Conservation (phyloP, 2,888 invertebrate genomes). For the Tromatobia lineatoria region DNA sequence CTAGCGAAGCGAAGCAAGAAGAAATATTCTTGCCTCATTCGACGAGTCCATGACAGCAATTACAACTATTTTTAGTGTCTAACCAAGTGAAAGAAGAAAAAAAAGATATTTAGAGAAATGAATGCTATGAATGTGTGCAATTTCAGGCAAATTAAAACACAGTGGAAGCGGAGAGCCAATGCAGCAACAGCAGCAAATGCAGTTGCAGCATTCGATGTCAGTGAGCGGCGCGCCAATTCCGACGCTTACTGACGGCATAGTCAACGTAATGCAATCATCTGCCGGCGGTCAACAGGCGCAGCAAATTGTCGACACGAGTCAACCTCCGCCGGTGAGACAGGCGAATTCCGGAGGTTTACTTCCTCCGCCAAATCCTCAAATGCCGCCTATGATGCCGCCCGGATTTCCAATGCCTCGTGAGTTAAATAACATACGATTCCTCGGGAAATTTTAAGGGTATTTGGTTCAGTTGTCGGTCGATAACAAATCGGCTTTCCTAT, state of each 20-base stretch:
- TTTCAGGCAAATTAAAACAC: slow-evolving; percentile 82
- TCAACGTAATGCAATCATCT: slow-evolving; percentile 78
- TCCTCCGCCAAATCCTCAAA: slow-evolving; percentile 83
- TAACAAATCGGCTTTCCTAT: no score
- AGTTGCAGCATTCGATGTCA: slow-evolving; percentile 72
- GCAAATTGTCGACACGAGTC: slow-evolving; percentile 88
- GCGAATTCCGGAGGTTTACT: slow-evolving; percentile 85
- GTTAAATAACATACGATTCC: slow-evolving; percentile 55
- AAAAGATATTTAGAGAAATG: no score
- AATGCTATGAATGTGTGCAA: no score
- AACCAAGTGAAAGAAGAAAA: no score
- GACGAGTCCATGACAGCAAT: slow-evolving; percentile 60
- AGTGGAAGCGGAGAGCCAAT: slow-evolving; percentile 69
- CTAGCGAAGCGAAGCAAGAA: slow-evolving; percentile 56
- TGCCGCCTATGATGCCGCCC: slow-evolving; percentile 85
- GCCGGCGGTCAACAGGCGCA: slow-evolving; percentile 71
- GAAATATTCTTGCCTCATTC: slow-evolving; percentile 45
- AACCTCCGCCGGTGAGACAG: slow-evolving; percentile 87
- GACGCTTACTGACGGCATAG: slow-evolving; percentile 79
- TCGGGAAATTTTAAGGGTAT: no score
- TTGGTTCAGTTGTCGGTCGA: no score
- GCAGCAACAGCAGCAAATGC: slow-evolving; percentile 73
- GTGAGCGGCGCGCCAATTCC: slow-evolving; percentile 77
- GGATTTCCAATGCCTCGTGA: slow-evolving; percentile 85
- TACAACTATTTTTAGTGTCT: neutral